Conservation (phyloP, 2,888 invertebrate genomes). For the Lochmaea crataegi region DNA sequence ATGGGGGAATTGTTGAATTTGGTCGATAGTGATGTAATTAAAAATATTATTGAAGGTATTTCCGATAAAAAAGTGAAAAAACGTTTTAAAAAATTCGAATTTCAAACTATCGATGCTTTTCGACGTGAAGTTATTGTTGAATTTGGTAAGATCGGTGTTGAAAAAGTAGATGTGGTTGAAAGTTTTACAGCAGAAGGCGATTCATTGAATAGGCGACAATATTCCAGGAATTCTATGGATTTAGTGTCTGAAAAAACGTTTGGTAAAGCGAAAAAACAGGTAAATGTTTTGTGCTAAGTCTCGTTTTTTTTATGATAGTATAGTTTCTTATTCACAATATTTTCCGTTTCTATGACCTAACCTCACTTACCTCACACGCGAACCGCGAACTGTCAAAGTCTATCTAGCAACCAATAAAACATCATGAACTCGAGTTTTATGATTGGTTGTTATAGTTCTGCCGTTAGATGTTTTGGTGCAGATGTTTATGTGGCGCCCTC, state of each 20-base stretch:
- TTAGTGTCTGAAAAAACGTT: background rate
- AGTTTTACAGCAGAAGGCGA: background rate
- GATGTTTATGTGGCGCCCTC: too few species aligned
- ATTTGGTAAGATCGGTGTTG: background rate
- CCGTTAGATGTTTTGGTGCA: too few species aligned
- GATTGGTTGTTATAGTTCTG: too few species aligned
- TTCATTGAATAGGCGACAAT: background rate
- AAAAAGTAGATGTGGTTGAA: background rate
- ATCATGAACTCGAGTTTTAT: too few species aligned
- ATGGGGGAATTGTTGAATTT: conserved; percentile 15
- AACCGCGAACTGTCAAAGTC: too few species aligned
- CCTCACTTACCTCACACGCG: too few species aligned
- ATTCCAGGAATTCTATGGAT: background rate
- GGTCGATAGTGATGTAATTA: conserved; percentile 8
- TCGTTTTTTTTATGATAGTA: too few species aligned
- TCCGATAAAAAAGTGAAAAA: conserved; percentile 16
- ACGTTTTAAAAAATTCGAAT: background rate
- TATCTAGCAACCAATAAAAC: too few species aligned
- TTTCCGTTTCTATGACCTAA: too few species aligned
- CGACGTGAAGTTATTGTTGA: background rate
- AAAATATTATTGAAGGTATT: conserved; percentile 15
- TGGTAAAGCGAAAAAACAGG: conserved; percentile 4
- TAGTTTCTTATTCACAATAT: too few species aligned
- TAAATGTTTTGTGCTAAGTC: background rate
- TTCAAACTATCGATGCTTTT: conserved; percentile 14